Percentiles rank a stretch among this genome's conserved stretches.
Evolutionary conservation across 2,113 vertebrate genomes (phyloP).

Genomic region (Myiopsitta monachus): DNA sequence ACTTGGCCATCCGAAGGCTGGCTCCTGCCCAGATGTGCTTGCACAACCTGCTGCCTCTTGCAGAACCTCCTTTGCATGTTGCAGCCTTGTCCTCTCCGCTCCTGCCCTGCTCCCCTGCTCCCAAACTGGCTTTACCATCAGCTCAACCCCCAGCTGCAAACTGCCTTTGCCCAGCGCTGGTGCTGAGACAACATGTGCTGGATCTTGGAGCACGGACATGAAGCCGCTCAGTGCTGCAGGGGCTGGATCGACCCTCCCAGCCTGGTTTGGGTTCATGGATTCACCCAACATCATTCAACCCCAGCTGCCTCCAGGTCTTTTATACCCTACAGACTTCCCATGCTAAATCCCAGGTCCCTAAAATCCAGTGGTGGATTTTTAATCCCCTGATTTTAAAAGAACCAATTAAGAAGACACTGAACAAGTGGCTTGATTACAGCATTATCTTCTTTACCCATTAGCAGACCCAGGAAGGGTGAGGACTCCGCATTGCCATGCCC

Average conservation of each 20-base stretch:
- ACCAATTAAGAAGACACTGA: background rate
- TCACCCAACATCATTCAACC: background rate
- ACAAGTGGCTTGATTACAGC: constrained; percentile 15
- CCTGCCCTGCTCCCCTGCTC: background rate
- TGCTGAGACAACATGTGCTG: background rate
- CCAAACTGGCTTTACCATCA: accelerated
- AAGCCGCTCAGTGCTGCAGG: background rate
- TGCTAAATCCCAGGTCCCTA: background rate
- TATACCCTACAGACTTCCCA: accelerated
- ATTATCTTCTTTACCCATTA: background rate
- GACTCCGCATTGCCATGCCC: accelerated
- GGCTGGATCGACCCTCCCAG: background rate
- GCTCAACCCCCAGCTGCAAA: background rate
- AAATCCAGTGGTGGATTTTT: background rate
- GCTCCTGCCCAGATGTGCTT: background rate
- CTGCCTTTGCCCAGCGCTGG: background rate
- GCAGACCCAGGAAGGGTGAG: background rate
- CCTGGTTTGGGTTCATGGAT: background rate
- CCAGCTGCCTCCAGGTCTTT: background rate
- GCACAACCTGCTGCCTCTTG: too few species aligned
- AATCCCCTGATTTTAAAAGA: constrained; percentile 29
- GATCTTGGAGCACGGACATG: background rate
- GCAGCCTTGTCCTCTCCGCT: background rate
- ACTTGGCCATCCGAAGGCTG: background rate
- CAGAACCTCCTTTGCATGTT: background rate